Percentiles rank a stretch among this genome's conserved stretches.
phyloP scores from a whole-genome alignment of 2,797 vertebrate genomes.

The Menidia menidia region DNA sequence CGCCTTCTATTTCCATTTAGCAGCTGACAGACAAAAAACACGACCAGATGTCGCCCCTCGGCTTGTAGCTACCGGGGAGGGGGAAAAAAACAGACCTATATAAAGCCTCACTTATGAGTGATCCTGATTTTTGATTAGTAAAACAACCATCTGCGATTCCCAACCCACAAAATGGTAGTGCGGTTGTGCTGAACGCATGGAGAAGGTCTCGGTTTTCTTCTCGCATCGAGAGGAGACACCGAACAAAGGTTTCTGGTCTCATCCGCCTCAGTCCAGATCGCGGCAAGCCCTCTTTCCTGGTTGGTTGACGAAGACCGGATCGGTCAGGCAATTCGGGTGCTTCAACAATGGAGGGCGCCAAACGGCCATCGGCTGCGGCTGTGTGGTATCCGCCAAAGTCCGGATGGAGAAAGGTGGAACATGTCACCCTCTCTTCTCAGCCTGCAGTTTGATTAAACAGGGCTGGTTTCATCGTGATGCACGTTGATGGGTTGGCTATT shows the following conservation, averaged over 20 bases:
- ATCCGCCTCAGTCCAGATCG: conserved; percentile 82
- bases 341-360: conserved; percentile 46
- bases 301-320: conserved; percentile 80
- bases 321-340: conserved; percentile 5
- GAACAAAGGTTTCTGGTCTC: conserved; percentile 83
- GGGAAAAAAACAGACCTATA: background rate
- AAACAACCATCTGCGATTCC: conserved; percentile 30
- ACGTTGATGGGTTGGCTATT: too few relatives aligned
- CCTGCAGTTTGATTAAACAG: too few relatives aligned
- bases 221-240: conserved; percentile 43
- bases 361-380: background rate
- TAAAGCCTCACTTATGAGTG: conserved; percentile 22
- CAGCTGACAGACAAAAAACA: conserved; percentile 44
- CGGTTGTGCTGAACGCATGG: conserved; percentile 21
- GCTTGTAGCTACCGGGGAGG: conserved; percentile 37
- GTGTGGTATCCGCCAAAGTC: background rate
- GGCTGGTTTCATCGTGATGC: too few relatives aligned
- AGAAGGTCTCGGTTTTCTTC: conserved; percentile 35
- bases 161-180: conserved; percentile 10
- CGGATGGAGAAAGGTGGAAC: too few relatives aligned
- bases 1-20: conserved; percentile 79
- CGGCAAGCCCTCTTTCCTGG: conserved; percentile 80
- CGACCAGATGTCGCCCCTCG: conserved; percentile 48
- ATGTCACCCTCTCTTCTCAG: too few relatives aligned
- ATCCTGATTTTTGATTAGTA: conserved; percentile 23